A percentile compares a stretch with the other conserved stretches of the same genome.
These are phyloP conservation scores for Nyctibius bracteatus DNA, from an alignment of 2,113 vertebrate genomes.

Conservation along the genomic window DNA sequence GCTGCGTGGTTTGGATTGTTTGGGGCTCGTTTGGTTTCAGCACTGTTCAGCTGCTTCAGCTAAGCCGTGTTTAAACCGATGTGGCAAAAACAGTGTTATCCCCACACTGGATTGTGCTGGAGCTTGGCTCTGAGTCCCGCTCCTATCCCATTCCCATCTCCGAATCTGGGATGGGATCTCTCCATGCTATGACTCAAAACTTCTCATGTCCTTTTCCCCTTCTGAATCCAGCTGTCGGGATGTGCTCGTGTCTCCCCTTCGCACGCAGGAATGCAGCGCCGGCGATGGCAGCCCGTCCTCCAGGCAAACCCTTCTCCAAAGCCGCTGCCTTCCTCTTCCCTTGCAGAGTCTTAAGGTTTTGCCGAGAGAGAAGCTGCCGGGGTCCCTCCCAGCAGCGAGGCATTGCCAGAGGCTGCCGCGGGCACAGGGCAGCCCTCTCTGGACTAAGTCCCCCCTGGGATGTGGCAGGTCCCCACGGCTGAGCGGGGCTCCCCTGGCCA, in stretches of 20 bases:
- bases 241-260: slow-evolving; percentile 50
- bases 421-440: background rate
- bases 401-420: background rate
- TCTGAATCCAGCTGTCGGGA: slow-evolving; percentile 53
- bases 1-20: background rate
- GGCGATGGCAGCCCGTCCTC: background rate
- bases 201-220: slow-evolving; percentile 60
- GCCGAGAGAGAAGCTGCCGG: background rate
- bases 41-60: background rate
- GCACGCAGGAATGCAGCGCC: slow-evolving; percentile 13
- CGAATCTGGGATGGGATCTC: slow-evolving; percentile 16
- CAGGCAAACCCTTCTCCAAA: slow-evolving; percentile 29
- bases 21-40: background rate
- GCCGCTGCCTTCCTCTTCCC: slow-evolving; percentile 8
- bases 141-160: slow-evolving; percentile 18
- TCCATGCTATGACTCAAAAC: slow-evolving; percentile 52
- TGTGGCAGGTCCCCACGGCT: slow-evolving; percentile 51
- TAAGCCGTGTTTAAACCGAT: slow-evolving; percentile 6
- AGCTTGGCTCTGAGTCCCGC: background rate
- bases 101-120: background rate
- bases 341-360: background rate
- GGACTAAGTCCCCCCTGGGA: background rate
- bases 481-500: slow-evolving; percentile 51
- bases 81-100: slow-evolving; percentile 25
- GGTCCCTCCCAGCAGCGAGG: background rate